Base-by-base conservation (phyloP, 2,113 vertebrate species). In the Galbula dea region DNA sequence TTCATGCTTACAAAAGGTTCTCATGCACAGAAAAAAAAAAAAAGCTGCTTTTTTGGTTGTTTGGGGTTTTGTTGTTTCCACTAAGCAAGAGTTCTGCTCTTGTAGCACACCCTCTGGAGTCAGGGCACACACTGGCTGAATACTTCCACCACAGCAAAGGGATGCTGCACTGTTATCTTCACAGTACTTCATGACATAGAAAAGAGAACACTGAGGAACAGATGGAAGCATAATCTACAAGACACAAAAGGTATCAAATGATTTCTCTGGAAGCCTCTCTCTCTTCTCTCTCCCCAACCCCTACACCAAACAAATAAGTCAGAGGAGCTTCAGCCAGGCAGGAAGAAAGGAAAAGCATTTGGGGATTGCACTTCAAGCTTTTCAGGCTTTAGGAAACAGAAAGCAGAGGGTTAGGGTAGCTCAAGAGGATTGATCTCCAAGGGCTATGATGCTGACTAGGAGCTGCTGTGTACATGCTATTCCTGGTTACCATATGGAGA, bases 121-220 rank as follows among this genome's bases (percentile, higher is more conserved):
- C 91, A 82, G 45, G 89, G 92, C 96, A 88, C 82, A 79, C 58
- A 5, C 22, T n/a, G 88, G 94, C 94, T 96, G 79, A 96, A 97
- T 88, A 96, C 96, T 95, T 96, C 95, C 95, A 90, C 94, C 95
- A 77, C 91, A 95, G 94, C 83, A 95, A 97, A 97, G 93, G 94
- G 96, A 91, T 95, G 95, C 94, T 97, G 96, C 96, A 96, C 95
- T 91, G 96, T 46, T 95, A 96, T 96, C 96, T 97, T 97, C 97
- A 97, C 96, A 97, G 95, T 97, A 97, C 94, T 95, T 94, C 92
- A 89, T 93, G 88, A 97, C 88, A 94, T 89, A 97, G 89, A 94
- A 39, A 61, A 61, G 30, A 63, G 97, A 97, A 97, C n/a, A n/a
- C n/a, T n/a, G n/a, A n/a, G n/a, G n/a, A n/a, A n/a, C n/a, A n/a